Evolutionary conservation across 2,797 vertebrate species (phyloP).

Genomic region (Brotula barbata): DNA sequence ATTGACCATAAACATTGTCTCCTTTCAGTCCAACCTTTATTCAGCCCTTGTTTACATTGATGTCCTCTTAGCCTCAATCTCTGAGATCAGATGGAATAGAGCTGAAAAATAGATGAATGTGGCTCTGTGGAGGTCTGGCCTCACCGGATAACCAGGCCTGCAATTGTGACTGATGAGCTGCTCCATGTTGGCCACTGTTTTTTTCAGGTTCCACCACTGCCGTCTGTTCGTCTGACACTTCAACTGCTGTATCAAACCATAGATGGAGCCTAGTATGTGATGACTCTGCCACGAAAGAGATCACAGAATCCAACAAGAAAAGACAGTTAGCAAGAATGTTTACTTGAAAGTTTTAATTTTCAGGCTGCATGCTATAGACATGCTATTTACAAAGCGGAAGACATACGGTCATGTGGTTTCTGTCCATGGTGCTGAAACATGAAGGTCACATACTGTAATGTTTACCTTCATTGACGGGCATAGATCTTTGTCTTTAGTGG

Average conservation of each 20-base stretch:
- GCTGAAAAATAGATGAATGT: neutral
- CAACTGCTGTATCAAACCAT: constrained; percentile 66
- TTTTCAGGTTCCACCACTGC: constrained; percentile 43
- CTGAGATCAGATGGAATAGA: neutral
- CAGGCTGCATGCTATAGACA: no score
- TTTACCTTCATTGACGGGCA: constrained; percentile 78
- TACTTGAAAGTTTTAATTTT: no score
- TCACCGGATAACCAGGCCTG: constrained; percentile 64
- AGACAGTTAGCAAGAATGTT: no score
- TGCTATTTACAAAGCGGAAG: no score
- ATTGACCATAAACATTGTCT: no score
- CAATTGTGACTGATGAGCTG: constrained; percentile 73
- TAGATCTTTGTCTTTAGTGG: constrained; percentile 62
- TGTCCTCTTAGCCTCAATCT: neutral
- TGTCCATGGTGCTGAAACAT: constrained; percentile 68
- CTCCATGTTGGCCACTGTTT: constrained; percentile 71
- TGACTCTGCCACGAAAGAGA: constrained; percentile 49
- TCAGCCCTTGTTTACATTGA: neutral
- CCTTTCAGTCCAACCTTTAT: neutral
- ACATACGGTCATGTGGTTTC: constrained; percentile 1
- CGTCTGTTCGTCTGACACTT: constrained; percentile 60
- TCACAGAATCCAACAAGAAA: neutral
- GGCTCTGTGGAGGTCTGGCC: neutral
- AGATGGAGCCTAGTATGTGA: constrained; percentile 75
- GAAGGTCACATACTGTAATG: neutral